phyloP scores from a whole-genome alignment of 2,797 vertebrate genomes.

The Urocyon cinereoargenteus region DNA sequence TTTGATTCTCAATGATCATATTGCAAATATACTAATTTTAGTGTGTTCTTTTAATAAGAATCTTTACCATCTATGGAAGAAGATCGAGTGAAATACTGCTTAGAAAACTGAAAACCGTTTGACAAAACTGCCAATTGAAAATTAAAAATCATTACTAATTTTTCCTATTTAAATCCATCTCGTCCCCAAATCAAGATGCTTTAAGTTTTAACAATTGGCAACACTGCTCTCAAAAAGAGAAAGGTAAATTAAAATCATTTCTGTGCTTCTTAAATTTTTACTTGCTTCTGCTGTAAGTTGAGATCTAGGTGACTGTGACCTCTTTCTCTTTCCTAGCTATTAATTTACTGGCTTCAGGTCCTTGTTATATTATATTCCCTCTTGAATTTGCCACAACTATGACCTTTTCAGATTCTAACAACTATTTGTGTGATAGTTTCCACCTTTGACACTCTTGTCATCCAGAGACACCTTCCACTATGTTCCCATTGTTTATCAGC shows the following conservation, averaged over 20 bases:
- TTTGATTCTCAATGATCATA: background rate
- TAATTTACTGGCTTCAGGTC: background rate
- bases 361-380: background rate
- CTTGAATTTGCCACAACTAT: background rate
- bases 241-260: background rate
- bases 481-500: background rate
- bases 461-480: background rate
- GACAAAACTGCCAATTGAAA: background rate
- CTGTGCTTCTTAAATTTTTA: background rate
- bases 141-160: background rate
- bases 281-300: background rate
- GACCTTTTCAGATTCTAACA: slow-evolving; percentile 19
- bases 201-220: background rate
- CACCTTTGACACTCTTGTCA: background rate
- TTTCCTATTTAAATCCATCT: background rate
- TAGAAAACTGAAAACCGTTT: slow-evolving; percentile 38
- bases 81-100: background rate
- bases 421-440: background rate
- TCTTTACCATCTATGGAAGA: background rate
- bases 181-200: background rate
- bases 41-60: background rate
- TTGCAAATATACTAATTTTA: background rate
- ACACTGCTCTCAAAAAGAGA: background rate
- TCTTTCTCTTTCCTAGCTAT: slow-evolving; percentile 6
- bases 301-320: background rate